Percentiles rank a stretch among this genome's conserved stretches.
Conservation (phyloP, 1,140 invertebrate species). For the Orchesella cincta region DNA sequence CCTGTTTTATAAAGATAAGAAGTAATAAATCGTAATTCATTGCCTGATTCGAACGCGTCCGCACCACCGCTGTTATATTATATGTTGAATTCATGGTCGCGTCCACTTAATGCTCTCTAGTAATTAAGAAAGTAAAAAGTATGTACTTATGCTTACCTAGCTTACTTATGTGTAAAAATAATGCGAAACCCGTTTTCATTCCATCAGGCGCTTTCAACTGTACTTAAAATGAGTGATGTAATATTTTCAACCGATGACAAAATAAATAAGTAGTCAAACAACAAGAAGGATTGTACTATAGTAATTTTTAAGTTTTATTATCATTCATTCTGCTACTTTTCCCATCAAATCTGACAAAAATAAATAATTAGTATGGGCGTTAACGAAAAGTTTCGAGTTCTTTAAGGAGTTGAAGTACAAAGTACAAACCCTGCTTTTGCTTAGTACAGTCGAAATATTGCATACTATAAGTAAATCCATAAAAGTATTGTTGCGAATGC, state of each 20-base stretch:
- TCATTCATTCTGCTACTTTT: slow-evolving; percentile 1
- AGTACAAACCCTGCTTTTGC: slow-evolving; percentile 25
- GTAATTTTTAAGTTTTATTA: slow-evolving; percentile 22
- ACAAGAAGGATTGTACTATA: neutral
- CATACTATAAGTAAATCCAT: slow-evolving; percentile 24
- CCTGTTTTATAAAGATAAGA: no score
- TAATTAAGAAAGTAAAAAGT: no score
- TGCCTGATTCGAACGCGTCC: no score
- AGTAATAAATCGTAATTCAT: no score
- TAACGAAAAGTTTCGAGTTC: slow-evolving; percentile 17
- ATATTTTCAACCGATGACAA: neutral
- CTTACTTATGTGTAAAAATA: no score
- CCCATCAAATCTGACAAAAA: slow-evolving; percentile 19
- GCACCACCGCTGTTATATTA: neutral
- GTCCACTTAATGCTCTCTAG: no score
- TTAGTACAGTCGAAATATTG: slow-evolving; percentile 25
- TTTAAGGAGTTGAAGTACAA: slow-evolving; percentile 7
- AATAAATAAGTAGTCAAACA: neutral
- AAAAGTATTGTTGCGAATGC: slow-evolving; percentile 3
- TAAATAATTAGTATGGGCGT: slow-evolving; percentile 21
- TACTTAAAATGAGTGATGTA: no score
- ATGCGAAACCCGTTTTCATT: no score
- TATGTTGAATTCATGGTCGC: neutral
- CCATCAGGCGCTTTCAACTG: no score
- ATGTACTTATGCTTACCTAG: no score